Evolutionary conservation across 2,888 invertebrate genomes (phyloP).

Genomic region (Epiblema foenella): DNA sequence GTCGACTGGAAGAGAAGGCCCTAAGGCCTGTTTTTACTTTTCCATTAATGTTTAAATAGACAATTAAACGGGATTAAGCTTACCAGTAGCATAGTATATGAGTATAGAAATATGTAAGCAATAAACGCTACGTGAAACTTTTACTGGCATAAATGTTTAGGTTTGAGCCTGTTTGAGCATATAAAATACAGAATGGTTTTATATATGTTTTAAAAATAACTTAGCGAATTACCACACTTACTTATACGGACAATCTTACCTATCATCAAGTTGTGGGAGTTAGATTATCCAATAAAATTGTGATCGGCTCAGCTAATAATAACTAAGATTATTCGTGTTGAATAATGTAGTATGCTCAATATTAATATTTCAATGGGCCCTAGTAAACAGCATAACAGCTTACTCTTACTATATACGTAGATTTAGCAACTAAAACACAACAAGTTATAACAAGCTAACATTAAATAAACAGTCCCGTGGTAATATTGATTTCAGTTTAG

Average conservation of each 20-base stretch:
- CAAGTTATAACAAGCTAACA: slow-evolving; percentile 67
- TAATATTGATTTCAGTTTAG: slow-evolving; percentile 74
- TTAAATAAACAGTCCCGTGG: slow-evolving; percentile 66
- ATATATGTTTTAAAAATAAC: neutral
- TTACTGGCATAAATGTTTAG: no score
- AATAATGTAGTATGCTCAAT: neutral
- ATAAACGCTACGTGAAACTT: neutral
- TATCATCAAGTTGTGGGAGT: neutral
- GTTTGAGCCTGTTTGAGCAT: no score
- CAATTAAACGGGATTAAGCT: no score
- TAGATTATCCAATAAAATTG: neutral
- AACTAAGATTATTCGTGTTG: no score
- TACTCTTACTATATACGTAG: slow-evolving; percentile 29
- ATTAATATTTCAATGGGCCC: neutral
- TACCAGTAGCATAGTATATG: no score
- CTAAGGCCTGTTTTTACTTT: no score
- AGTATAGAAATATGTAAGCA: neutral
- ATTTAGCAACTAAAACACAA: slow-evolving; percentile 64
- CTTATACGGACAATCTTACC: neutral
- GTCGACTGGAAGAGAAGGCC: no score
- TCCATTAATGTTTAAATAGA: no score
- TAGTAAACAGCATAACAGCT: slow-evolving; percentile 36
- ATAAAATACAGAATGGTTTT: no score
- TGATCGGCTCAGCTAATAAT: neutral
- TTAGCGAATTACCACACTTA: neutral